A percentile compares a stretch with the other conserved stretches of the same genome.
Evolutionary conservation across 2,113 vertebrate species (phyloP).

Genomic region (Orthonyx spaldingii): DNA sequence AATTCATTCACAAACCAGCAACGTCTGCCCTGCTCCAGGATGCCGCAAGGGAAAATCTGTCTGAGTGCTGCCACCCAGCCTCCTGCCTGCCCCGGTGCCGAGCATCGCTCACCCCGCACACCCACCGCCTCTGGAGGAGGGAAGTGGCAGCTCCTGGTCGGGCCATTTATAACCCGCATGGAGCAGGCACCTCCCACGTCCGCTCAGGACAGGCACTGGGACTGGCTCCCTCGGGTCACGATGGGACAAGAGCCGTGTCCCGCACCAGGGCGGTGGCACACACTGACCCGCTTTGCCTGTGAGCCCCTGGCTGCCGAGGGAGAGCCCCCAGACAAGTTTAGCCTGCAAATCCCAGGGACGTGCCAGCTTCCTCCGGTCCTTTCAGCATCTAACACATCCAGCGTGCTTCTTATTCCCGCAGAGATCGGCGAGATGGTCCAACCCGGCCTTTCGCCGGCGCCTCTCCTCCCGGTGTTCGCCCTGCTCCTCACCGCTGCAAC

Average conservation of each 20-base stretch:
- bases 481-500: background rate
- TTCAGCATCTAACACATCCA: background rate
- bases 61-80: background rate
- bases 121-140: background rate
- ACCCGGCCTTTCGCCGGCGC: background rate
- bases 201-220: background rate
- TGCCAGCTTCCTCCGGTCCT: background rate
- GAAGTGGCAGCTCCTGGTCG: accelerated
- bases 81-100: accelerated
- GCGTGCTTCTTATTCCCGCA: background rate
- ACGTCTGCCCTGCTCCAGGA: background rate
- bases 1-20: slow-evolving; percentile 29
- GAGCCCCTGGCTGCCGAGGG: background rate
- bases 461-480: background rate
- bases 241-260: background rate
- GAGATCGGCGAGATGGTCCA: background rate
- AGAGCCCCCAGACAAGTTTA: background rate
- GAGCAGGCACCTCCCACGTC: background rate
- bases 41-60: background rate
- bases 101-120: background rate
- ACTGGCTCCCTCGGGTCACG: background rate
- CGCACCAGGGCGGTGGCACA: background rate
- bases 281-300: background rate
- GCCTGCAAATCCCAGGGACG: background rate
- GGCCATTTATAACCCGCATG: background rate